Evolutionary conservation across 2,113 vertebrate species (phyloP).

Genomic region (Hystrix brachyura): DNA sequence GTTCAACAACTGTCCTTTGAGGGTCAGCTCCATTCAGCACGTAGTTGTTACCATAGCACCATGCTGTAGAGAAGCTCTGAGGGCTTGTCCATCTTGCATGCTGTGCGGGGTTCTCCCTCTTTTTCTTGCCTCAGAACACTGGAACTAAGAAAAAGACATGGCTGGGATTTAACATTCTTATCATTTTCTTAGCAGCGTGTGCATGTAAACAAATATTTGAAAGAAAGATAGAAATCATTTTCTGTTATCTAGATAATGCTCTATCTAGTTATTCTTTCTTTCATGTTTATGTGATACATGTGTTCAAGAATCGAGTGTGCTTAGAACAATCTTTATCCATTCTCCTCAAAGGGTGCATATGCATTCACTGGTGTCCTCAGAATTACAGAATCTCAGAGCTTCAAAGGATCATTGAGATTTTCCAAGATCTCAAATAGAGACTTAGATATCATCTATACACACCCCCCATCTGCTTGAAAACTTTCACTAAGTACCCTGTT

Average conservation of each 20-base stretch:
- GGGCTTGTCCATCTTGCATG: background rate
- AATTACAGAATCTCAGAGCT: constrained; percentile 30
- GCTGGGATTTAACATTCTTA: background rate
- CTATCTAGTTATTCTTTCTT: constrained; percentile 9
- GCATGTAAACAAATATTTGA: background rate
- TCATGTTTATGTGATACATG: background rate
- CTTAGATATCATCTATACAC: background rate
- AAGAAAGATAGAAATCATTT: constrained; percentile 26
- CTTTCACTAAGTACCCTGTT: background rate
- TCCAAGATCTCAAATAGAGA: constrained; percentile 11
- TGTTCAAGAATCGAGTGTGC: background rate
- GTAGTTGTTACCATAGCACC: background rate
- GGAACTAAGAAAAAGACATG: background rate
- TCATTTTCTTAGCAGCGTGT: background rate
- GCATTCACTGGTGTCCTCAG: background rate
- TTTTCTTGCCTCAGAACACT: constrained; percentile 6
- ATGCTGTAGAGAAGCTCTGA: background rate
- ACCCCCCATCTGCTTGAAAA: background rate
- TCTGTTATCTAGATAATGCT: background rate
- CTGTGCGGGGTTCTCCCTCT: background rate
- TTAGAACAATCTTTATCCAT: background rate
- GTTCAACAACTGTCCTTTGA: background rate
- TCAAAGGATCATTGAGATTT: background rate
- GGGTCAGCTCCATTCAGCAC: background rate
- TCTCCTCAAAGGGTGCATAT: background rate